phyloP scores from a whole-genome alignment of 2,113 vertebrate genomes.

The Fulica atra region DNA sequence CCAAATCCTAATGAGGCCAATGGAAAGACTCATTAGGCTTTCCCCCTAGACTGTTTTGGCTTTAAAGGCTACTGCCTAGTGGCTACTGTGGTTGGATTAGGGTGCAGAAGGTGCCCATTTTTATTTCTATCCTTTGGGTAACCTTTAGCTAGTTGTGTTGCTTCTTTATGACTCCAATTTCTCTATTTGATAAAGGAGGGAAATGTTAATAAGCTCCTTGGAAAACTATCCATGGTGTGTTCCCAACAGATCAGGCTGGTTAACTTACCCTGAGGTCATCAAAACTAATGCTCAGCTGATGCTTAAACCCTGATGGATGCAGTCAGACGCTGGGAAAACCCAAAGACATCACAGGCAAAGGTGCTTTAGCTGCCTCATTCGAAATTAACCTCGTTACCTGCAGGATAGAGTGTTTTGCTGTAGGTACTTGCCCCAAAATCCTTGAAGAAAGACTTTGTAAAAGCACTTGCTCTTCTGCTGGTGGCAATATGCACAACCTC shows the following conservation, averaged over 20 bases:
- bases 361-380: neutral
- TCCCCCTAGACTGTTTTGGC: neutral
- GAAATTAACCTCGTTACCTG: neutral
- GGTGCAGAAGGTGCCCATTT: neutral
- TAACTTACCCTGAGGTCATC: neutral
- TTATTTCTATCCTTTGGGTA: neutral
- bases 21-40: neutral
- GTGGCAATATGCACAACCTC: neutral
- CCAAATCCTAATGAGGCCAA: conserved; percentile 31
- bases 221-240: neutral
- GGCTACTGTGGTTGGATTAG: neutral
- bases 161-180: neutral
- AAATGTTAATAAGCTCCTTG: neutral
- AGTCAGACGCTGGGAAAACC: neutral
- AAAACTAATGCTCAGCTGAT: neutral
- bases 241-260: neutral
- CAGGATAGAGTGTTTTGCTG: neutral
- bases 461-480: neutral
- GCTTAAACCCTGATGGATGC: neutral
- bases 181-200: neutral
- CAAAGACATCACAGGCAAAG: neutral
- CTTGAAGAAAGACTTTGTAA: neutral
- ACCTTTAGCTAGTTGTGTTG: neutral
- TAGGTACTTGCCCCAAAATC: neutral
- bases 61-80: neutral